A percentile compares a stretch with the other conserved stretches of the same genome.
Conservation (phyloP, 1,140 invertebrate species). For the Drosophila nigromelanica region DNA sequence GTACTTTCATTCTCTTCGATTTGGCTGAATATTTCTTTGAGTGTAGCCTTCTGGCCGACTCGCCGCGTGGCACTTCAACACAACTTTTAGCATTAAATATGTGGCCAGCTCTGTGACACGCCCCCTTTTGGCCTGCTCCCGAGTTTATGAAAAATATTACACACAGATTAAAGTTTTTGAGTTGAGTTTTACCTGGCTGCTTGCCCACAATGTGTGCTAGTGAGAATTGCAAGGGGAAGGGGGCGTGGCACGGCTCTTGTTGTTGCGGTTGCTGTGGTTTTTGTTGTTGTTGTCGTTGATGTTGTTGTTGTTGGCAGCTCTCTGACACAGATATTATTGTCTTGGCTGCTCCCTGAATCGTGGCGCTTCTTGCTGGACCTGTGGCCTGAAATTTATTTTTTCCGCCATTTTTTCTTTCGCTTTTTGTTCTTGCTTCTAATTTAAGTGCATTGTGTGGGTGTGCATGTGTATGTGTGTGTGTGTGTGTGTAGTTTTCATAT, state of each 20-base stretch:
- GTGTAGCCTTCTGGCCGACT: background rate
- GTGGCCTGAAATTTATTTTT: constrained; percentile 65
- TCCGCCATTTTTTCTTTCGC: constrained; percentile 52
- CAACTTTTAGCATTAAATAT: constrained; percentile 77
- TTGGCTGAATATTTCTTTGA: too few relatives aligned
- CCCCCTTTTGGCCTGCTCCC: constrained; percentile 23
- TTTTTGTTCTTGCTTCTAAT: constrained; percentile 55
- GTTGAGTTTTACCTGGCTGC: constrained; percentile 71
- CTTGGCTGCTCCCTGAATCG: constrained; percentile 56
- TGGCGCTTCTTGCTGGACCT: constrained; percentile 38
- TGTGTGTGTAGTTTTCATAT: constrained; percentile 48
- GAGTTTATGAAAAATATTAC: constrained; percentile 76
- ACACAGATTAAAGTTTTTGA: constrained; percentile 74
- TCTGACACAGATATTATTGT: constrained; percentile 80
- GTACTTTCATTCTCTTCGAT: too few relatives aligned
- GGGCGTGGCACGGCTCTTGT: constrained; percentile 32
- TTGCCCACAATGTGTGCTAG: constrained; percentile 41
- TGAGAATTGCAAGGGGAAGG: constrained; percentile 1
- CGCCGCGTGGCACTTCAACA: constrained; percentile 26
- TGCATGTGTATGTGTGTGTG: constrained; percentile 31
- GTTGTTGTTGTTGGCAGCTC: constrained; percentile 50
- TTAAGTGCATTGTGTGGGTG: constrained; percentile 63
- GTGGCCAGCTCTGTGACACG: constrained; percentile 57
- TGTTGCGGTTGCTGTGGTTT: constrained; percentile 28
- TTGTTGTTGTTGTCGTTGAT: constrained; percentile 28